Percentiles rank a stretch among this genome's conserved stretches.
phyloP scores from a whole-genome alignment of 2,113 vertebrate species.

The Poeciliopsis turrubarensis region DNA sequence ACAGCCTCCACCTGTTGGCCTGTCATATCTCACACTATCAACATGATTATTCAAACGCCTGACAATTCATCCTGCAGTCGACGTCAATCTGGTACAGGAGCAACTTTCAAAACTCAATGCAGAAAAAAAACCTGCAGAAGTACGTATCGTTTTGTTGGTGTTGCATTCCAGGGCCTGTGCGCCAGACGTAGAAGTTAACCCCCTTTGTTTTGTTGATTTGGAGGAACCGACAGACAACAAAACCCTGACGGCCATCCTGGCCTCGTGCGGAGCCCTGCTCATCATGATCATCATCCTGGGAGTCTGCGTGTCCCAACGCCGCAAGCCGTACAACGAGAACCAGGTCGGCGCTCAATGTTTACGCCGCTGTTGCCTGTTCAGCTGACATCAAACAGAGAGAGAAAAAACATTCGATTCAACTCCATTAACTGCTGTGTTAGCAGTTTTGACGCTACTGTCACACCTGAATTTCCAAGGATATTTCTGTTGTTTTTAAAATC shows the following conservation, averaged over 20 bases:
- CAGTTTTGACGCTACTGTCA: too few relatives aligned
- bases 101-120: conserved; percentile 49
- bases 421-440: too few relatives aligned
- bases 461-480: too few relatives aligned
- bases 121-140: conserved; percentile 17
- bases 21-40: background rate
- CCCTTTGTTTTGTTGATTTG: background rate
- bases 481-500: too few relatives aligned
- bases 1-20: too few relatives aligned
- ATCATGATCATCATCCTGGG: conserved; percentile 72
- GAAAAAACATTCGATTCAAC: too few relatives aligned
- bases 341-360: conserved; percentile 63
- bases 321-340: conserved; percentile 75
- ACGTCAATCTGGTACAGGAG: conserved; percentile 3
- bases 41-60: background rate
- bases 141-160: conserved; percentile 2
- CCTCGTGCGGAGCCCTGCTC: conserved; percentile 73
- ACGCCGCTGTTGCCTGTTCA: background rate
- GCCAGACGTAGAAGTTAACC: rapidly evolving
- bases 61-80: conserved; percentile 49
- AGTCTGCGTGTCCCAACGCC: conserved; percentile 71
- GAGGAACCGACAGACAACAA: conserved; percentile 56
- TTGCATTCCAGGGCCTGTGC: background rate
- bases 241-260: conserved; percentile 76
- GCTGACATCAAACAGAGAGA: background rate